phyloP scores from a whole-genome alignment of 2,797 vertebrate genomes.

The Cheirogaleus major region DNA sequence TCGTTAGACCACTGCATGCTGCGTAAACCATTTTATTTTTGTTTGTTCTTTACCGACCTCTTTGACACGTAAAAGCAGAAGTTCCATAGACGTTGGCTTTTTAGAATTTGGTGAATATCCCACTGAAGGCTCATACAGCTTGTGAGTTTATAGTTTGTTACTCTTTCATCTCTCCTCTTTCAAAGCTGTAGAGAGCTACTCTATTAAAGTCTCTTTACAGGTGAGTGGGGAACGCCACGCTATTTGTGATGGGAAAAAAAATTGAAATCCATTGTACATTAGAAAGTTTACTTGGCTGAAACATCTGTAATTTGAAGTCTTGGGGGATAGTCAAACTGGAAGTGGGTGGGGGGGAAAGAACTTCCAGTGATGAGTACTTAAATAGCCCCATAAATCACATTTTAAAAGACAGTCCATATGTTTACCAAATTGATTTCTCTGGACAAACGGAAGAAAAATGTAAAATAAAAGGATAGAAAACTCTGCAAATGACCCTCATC shows the following conservation, averaged over 20 bases:
- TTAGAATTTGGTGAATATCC: neutral
- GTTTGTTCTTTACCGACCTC: neutral
- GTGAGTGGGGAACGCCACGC: neutral
- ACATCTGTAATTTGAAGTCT: slow-evolving; percentile 51
- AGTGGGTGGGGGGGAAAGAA: neutral
- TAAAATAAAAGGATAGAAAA: slow-evolving; percentile 65
- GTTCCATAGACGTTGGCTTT: neutral
- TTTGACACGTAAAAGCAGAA: neutral
- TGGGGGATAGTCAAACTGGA: slow-evolving; percentile 41
- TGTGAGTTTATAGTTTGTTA: neutral
- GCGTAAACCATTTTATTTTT: neutral
- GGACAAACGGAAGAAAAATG: slow-evolving; percentile 67
- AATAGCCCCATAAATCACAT: slow-evolving; percentile 71
- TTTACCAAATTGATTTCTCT: slow-evolving; percentile 74
- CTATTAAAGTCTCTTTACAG: slow-evolving; percentile 58
- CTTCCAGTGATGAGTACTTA: slow-evolving; percentile 64
- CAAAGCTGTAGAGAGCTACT: neutral
- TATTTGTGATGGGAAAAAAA: neutral
- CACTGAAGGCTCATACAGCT: neutral
- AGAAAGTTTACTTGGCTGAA: slow-evolving; percentile 57
- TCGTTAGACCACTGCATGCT: neutral
- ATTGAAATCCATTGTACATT: slow-evolving; percentile 32
- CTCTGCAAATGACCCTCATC: slow-evolving; percentile 36
- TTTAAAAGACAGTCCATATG: slow-evolving; percentile 73
- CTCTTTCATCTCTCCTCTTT: neutral